Base-by-base conservation (phyloP, 2,888 invertebrate species). In the Tuta absoluta region DNA sequence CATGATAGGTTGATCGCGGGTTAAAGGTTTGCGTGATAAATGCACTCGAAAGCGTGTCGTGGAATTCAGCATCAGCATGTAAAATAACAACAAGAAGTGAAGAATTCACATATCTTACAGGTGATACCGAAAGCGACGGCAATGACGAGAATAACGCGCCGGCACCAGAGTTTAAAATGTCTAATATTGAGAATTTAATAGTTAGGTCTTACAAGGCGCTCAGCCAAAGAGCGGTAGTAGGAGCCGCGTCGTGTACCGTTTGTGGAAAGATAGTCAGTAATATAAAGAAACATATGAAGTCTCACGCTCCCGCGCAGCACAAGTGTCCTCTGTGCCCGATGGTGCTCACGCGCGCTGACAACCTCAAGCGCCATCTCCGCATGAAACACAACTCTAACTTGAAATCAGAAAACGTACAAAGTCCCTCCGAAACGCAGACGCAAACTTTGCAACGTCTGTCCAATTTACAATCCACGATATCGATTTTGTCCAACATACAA, bases 261-360 rank as follows among this genome's bases (percentile, higher is more conserved):
- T 95, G 94, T 84, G 93, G 94, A 68, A 94, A 95, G 87, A 90
- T 92, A 68, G 94, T 95, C 71, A 93, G 92, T 77, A 94, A 94
- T 85, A 88, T 94, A 75, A 94, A 94, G 93, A 94, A 95, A 78
- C 94, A 94, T 78, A 87, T 94, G 84, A 93, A 94, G 80, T 93
- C 93, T 41, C 94, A 94, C 79, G 92, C 92, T 71, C 94, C 94
- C 17, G 93, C 93, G 74, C 92, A 93, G 73, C 93, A 93, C 78
- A 92, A 92, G 75, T 94, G 94, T 72, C 94, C 94, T 2, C 82
- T 93, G 74, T 94, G 94, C 80, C 92, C 93, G 57, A 93, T 93
- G 70, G 91, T 93, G 64, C 92, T 94, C 75, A 94, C 94, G 56
- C 89, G 94, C 67, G 94, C 93, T 69, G 94, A 95, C 80, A 94